phyloP scores from a whole-genome alignment of 2,888 invertebrate genomes.

The Ligdia adustata region DNA sequence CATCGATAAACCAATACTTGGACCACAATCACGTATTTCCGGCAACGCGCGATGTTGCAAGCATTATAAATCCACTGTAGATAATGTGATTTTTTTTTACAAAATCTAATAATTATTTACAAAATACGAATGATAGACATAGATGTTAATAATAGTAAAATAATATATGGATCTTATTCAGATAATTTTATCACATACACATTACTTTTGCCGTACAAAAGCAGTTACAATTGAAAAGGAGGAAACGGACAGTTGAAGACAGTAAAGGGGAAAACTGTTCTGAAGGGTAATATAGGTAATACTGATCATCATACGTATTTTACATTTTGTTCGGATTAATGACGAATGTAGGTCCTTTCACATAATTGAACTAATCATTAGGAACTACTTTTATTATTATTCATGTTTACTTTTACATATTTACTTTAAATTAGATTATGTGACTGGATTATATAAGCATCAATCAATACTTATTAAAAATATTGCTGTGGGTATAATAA shows the following conservation, averaged over 20 bases:
- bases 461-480: too few relatives aligned
- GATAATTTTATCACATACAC: constrained; percentile 76
- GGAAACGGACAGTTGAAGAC: constrained; percentile 55
- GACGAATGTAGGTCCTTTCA: too few relatives aligned
- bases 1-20: constrained; percentile 25
- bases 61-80: constrained; percentile 40
- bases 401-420: too few relatives aligned
- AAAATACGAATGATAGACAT: constrained; percentile 67
- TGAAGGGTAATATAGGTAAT: too few relatives aligned
- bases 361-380: too few relatives aligned
- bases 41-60: constrained; percentile 30
- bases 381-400: too few relatives aligned
- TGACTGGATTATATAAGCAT: too few relatives aligned
- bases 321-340: too few relatives aligned
- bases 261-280: constrained; percentile 59
- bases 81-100: constrained; percentile 63
- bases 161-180: constrained; percentile 69
- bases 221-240: constrained; percentile 55
- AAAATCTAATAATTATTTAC: constrained; percentile 74
- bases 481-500: too few relatives aligned
- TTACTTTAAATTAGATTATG: too few relatives aligned
- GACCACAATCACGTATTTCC: constrained; percentile 23
- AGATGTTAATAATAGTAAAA: constrained; percentile 68
- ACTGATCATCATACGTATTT: too few relatives aligned
- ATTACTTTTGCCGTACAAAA: constrained; percentile 54